These are phyloP conservation scores for Drepana arcuata DNA, from an alignment of 1,140 invertebrate species.

Conservation along the genomic window DNA sequence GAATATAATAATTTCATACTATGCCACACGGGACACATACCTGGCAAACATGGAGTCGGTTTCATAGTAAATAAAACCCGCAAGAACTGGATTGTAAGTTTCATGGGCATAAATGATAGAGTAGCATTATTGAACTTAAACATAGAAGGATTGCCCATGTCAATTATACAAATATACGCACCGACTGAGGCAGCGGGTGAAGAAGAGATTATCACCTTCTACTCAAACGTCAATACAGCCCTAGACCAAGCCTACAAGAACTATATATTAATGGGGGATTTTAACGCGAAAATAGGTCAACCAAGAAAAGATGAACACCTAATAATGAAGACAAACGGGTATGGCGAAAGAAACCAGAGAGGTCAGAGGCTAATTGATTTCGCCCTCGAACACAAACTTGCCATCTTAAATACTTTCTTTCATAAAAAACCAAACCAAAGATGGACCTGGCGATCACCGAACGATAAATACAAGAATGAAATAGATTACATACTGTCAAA, in stretches of 20 bases:
- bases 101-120: background rate
- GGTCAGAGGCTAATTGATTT: background rate
- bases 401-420: background rate
- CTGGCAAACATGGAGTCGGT: background rate
- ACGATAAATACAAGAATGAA: background rate
- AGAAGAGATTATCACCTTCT: background rate
- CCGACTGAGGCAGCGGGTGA: background rate
- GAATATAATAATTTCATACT: background rate
- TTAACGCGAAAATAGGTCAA: constrained; percentile 1
- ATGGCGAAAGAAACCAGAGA: background rate
- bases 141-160: background rate
- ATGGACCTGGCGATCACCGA: background rate
- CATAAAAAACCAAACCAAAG: background rate
- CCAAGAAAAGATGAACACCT: background rate
- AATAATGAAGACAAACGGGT: background rate
- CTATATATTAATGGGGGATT: background rate
- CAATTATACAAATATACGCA: background rate
- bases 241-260: background rate
- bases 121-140: background rate
- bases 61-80: background rate
- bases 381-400: background rate
- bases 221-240: background rate
- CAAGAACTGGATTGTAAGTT: background rate
- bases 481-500: background rate
- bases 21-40: background rate